Percentiles rank a stretch among this genome's conserved stretches.
These are phyloP conservation scores for Colaptes auratus DNA, from an alignment of 2,113 vertebrate genomes.

Conservation along the genomic window DNA sequence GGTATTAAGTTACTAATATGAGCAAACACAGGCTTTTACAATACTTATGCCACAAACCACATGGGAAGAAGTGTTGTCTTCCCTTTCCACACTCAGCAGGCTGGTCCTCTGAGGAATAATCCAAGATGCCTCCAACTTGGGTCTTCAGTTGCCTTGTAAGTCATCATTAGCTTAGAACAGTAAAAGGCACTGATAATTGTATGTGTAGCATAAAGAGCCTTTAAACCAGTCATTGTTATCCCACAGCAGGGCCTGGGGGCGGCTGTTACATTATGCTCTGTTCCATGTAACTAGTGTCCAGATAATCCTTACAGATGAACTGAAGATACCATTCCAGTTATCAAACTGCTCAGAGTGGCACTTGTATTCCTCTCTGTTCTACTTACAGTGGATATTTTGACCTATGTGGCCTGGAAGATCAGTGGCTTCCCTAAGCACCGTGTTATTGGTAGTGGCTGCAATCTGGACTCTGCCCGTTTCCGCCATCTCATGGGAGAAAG, in stretches of 20 bases:
- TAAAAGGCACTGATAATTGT: not conserved
- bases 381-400: slow-evolving; percentile 91
- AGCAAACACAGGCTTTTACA: not conserved
- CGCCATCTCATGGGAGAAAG: slow-evolving; percentile 94
- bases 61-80: not conserved
- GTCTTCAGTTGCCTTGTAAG: not conserved
- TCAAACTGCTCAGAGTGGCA: not conserved
- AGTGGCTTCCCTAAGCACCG: slow-evolving; percentile 95
- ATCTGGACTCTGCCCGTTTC: slow-evolving; percentile 96
- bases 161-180: not conserved
- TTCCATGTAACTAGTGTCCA: fast-evolving
- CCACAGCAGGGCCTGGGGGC: not conserved
- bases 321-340: not conserved
- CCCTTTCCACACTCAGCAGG: not conserved
- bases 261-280: not conserved
- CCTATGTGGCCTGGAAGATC: slow-evolving; percentile 98
- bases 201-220: not conserved
- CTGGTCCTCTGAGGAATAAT: not conserved
- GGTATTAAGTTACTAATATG: not conserved
- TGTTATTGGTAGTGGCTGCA: slow-evolving; percentile 95
- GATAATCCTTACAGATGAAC: not conserved
- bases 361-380: not conserved
- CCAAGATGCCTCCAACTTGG: not conserved
- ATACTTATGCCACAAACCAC: not conserved
- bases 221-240: not conserved